These are phyloP conservation scores for Pelodiscus sinensis DNA, from an alignment of 2,113 vertebrate species.

Conservation along the genomic window DNA sequence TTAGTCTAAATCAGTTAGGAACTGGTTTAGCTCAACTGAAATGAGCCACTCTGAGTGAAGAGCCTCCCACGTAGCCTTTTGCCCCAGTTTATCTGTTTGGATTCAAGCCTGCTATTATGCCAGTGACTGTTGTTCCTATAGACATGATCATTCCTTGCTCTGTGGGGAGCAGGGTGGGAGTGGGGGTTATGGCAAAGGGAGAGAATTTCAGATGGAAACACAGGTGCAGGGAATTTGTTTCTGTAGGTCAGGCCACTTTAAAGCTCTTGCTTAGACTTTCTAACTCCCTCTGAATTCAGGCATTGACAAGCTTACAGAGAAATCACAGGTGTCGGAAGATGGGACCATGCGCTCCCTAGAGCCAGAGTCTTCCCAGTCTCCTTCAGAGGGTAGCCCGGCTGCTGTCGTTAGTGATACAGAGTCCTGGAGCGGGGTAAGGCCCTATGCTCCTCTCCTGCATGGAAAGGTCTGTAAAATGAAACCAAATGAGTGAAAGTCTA, in stretches of 20 bases:
- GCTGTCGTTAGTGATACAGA: slow-evolving; percentile 80
- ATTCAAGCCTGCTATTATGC: not conserved
- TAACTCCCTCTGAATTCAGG: slow-evolving; percentile 71
- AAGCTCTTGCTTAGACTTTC: not conserved
- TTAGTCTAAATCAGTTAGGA: slow-evolving; percentile 9
- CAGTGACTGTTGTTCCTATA: not conserved
- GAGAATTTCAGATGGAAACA: not conserved
- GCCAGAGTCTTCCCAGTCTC: slow-evolving; percentile 73
- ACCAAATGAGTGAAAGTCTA: not conserved
- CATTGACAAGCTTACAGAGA: slow-evolving; percentile 97
- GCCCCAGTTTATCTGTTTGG: not conserved
- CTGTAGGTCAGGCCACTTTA: not conserved
- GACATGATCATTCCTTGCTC: not conserved
- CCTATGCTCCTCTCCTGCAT: not conserved
- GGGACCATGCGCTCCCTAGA: slow-evolving; percentile 92
- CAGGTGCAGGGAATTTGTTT: not conserved
- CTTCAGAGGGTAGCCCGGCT: slow-evolving; percentile 66
- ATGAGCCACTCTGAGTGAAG: not conserved
- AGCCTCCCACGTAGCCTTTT: not conserved
- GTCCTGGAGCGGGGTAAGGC: slow-evolving; percentile 75
- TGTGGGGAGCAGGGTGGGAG: not conserved
- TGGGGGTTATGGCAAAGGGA: not conserved
- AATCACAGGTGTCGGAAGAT: slow-evolving; percentile 97
- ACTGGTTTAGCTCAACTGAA: slow-evolving; percentile 34
- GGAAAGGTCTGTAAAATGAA: not conserved